Percentiles rank a stretch among this genome's conserved stretches.
phyloP scores from a whole-genome alignment of 2,888 invertebrate species.

The Trypoxylon attenuatum region DNA sequence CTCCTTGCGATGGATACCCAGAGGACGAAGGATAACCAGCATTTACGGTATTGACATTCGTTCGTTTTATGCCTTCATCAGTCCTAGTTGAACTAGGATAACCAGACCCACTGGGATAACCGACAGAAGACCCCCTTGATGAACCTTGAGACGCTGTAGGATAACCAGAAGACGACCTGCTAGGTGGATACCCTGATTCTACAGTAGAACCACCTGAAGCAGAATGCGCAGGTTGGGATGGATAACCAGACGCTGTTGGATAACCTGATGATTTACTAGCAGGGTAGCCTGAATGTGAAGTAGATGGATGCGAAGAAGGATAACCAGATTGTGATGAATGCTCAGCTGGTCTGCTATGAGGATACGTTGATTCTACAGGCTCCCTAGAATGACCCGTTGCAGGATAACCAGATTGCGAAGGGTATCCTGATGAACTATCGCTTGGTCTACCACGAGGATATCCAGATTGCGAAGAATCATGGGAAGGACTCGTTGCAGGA shows the following conservation, averaged over 20 bases:
- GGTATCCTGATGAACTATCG: conserved; percentile 37
- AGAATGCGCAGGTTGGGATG: conserved; percentile 5
- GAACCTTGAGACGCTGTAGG: conserved; percentile 16
- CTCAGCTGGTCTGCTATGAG: conserved; percentile 21
- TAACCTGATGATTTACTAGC: conserved; percentile 21
- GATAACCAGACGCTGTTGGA: conserved; percentile 12
- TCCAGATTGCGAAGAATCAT: conserved; percentile 8
- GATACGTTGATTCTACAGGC: conserved; percentile 22
- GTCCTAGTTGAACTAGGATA: conserved; percentile 17
- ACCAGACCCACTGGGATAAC: conserved; percentile 25
- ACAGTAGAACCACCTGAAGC: conserved; percentile 20
- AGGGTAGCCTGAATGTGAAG: conserved; percentile 31
- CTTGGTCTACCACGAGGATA: conserved; percentile 12
- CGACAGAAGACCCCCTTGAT: conserved; percentile 4
- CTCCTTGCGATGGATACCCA: conserved; percentile 12
- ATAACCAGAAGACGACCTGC: conserved; percentile 3
- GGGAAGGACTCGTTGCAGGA: conserved; percentile 21
- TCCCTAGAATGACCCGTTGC: conserved; percentile 17
- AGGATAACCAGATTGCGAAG: conserved; percentile 18
- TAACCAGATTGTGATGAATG: conserved; percentile 25
- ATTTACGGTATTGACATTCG: conserved; percentile 48
- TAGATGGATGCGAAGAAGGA: too few species aligned
- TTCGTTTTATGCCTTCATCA: conserved; percentile 37
- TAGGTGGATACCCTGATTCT: conserved; percentile 18
- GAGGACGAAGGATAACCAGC: conserved; percentile 48